Evolutionary conservation across 2,888 invertebrate genomes (phyloP), one percentile per base, ranked within the genome.

Genomic region (Yponomeuta cagnagella): DNA sequence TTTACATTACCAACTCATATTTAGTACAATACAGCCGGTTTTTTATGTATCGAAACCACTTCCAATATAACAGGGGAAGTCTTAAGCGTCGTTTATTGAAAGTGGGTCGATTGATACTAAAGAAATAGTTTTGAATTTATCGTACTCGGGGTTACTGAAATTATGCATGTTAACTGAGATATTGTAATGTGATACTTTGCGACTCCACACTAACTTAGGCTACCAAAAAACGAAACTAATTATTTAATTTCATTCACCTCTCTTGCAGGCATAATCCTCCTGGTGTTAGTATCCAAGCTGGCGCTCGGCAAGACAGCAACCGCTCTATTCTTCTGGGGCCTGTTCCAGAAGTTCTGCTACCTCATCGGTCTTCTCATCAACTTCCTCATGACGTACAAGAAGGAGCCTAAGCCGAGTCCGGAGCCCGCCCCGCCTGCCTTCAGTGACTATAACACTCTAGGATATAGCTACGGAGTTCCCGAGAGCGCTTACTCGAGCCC

Each of bases 341-440:
- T 90, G 76, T 91, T 91, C 81, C 91, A 91, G 73, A 91, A 90
- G 74, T 76, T 91, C 12, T 88, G 89, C 77, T 82, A 83, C 68
- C 72, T 88, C 4, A 86, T 82, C 0, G 90, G 89, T 0, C 65
- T 90, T 0, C 72, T 89, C 9, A 78, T 91, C n/a, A 88, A 83
- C 72, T 83, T 86, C 74, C 84, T 85, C 74, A 80, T 91, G 81
- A 88, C 83, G 76, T 43, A 43, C 6, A 82, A 75, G 74, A 83
- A 83, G 73, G 48, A 48, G 23, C 6, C 52, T 4, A 30, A 52
- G 68, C 37, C 67, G n/a, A 67, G 37, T 12, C 43, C 67, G 15
- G 65, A 65, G n/a, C 67, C 67, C n/a, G 43, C 52, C 30, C 48
- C 30, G 48, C 69, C 69, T 30, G 30, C 30, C 30, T 23, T 30